Percentiles rank a stretch among this genome's conserved stretches.
phyloP scores from a whole-genome alignment of 2,113 vertebrate genomes.

The Rhineura floridana region DNA sequence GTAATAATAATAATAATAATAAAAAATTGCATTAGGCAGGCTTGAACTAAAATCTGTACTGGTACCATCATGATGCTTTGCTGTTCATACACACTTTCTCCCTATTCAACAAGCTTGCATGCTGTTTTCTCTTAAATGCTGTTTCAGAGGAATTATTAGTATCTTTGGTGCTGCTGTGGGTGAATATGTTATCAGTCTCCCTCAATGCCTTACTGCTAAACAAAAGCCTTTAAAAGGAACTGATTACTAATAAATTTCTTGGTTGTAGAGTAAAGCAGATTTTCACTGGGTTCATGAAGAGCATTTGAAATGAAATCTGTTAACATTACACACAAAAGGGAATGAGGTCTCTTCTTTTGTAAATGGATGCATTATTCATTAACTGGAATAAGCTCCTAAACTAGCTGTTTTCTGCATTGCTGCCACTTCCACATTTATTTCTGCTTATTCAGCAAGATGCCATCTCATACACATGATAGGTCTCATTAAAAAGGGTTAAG shows the following conservation, averaged over 20 bases:
- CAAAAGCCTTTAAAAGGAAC: conserved; percentile 24
- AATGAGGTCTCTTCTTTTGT: conserved; percentile 2
- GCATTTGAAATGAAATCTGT: conserved; percentile 6
- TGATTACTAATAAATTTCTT: conserved; percentile 18
- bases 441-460: conserved; percentile 17
- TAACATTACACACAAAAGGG: conserved; percentile 17
- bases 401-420: neutral
- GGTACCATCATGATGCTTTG: neutral
- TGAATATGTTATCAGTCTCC: conserved; percentile 5
- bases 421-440: neutral
- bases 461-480: neutral
- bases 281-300: conserved; percentile 10
- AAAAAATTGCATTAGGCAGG: neutral
- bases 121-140: neutral
- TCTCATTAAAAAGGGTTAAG: conserved; percentile 5
- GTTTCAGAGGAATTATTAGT: conserved; percentile 4
- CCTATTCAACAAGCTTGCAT: neutral
- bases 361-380: conserved; percentile 20
- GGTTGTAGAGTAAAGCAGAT: neutral
- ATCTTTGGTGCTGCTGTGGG: neutral
- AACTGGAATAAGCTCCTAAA: neutral
- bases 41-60: neutral
- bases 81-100: neutral
- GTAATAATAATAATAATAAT: no score
- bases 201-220: neutral